phyloP scores from a whole-genome alignment of 2,797 vertebrate genomes.

The Rhynchonycteris naso region DNA sequence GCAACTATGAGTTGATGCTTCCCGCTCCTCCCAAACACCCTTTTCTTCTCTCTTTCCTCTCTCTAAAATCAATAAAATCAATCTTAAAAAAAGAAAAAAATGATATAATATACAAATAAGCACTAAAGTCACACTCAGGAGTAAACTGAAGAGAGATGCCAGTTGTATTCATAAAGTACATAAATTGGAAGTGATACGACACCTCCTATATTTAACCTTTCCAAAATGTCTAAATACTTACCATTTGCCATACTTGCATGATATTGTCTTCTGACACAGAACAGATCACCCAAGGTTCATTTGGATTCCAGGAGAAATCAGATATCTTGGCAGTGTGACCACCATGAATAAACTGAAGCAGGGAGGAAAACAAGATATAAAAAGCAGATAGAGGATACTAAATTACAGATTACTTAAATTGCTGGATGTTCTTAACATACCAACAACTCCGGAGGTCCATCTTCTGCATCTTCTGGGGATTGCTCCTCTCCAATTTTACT shows the following conservation, averaged over 20 bases:
- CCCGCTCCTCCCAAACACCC: too few species aligned
- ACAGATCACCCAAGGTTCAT: constrained; percentile 97
- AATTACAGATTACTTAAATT: background rate
- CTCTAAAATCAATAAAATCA: too few species aligned
- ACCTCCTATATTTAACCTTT: background rate
- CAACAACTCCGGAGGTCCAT: constrained; percentile 97
- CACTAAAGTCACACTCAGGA: background rate
- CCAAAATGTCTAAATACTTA: constrained; percentile 81
- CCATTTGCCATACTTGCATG: constrained; percentile 99
- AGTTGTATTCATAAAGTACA: background rate
- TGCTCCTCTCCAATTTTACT: constrained; percentile 99
- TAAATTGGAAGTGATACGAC: background rate
- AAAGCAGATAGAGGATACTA: constrained; percentile 5
- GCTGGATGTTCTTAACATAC: constrained; percentile 83
- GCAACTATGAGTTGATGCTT: too few species aligned
- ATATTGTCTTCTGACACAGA: constrained; percentile 98
- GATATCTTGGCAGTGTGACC: constrained; percentile 98
- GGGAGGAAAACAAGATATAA: background rate
- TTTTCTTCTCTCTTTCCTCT: too few species aligned
- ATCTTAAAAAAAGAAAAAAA: too few species aligned
- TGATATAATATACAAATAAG: background rate
- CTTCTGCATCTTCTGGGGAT: constrained; percentile 97
- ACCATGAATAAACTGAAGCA: constrained; percentile 93
- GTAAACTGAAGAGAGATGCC: background rate
- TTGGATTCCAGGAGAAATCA: constrained; percentile 98